Evolutionary conservation across 2,113 vertebrate species (phyloP), one percentile per base, ranked within the genome.

Genomic region (Gasterosteus aculeatus): DNA sequence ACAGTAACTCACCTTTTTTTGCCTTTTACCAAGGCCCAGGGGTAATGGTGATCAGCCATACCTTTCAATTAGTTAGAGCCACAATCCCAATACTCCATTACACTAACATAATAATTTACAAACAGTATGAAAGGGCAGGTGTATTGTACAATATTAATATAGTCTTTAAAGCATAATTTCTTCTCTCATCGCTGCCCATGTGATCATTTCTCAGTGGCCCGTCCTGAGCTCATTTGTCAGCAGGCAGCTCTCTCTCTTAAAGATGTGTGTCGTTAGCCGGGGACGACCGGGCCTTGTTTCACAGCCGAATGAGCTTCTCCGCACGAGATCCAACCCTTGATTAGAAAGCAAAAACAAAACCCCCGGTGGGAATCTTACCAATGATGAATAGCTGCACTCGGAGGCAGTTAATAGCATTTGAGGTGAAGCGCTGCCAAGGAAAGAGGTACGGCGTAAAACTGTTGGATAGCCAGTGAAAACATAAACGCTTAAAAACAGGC

Each of bases 321-420:
- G 78, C 65, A 68, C 46, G 72, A 75, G 82, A 91, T 84, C 84
- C 77, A 80, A 65, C 1, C 75, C 59, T 74, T 88, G 84, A 92
- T 90, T 91, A 84, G 88, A 90, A 88, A 88, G 67, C 49, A 44
- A 80, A 80, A 82, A 47, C 14, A 85, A 89, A 85, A 84, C 68
- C 57, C 64, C 77, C 77, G 10, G 58, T 81, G 65, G 82, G 86
- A 85, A 89, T 84, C 69, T 70, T 56, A 53, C 42, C 63, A 81
- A 84, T 87, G 87, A 90, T 84, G 77, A 88, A 91, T 85, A 75
- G 83, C 81, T 71, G 12, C 26, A 59, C 68, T 80, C 51, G 31
- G 64, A 51, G 60, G 56, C 56, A 82, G 68, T 80, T 86, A 83
- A 88, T 76, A 75, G 68, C 59, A 59, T 88, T 65, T 84, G 69